These are phyloP conservation scores for Psephotus haematonotus DNA, from an alignment of 2,113 vertebrate genomes.

Conservation along the genomic window DNA sequence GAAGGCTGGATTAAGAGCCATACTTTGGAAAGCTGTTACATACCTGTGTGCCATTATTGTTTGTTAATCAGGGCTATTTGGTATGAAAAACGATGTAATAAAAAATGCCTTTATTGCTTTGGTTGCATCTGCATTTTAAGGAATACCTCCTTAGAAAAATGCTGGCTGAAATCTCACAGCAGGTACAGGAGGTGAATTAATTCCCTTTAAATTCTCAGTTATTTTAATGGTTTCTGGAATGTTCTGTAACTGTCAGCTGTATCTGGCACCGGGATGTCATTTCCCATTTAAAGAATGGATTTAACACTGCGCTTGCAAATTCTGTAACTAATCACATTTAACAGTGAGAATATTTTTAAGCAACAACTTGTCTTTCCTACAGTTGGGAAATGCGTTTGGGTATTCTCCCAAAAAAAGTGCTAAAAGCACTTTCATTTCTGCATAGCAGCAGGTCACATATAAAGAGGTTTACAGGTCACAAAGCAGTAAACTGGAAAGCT, in stretches of 20 bases:
- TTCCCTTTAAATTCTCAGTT: neutral
- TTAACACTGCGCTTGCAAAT: slow-evolving; percentile 19
- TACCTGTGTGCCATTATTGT: neutral
- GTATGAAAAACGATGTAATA: neutral
- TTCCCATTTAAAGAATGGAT: slow-evolving; percentile 18
- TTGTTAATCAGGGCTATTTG: neutral
- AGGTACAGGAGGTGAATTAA: neutral
- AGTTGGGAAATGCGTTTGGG: slow-evolving; percentile 46
- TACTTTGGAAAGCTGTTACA: neutral
- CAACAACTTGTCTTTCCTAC: neutral
- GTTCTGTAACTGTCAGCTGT: neutral
- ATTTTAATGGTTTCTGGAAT: neutral
- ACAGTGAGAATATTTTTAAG: slow-evolving; percentile 5
- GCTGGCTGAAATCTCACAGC: neutral
- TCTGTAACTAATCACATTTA: slow-evolving; percentile 29
- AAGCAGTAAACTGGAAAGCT: neutral
- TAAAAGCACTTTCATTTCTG: slow-evolving; percentile 45
- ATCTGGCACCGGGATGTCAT: slow-evolving; percentile 11
- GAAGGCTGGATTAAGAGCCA: neutral
- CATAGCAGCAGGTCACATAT: slow-evolving; percentile 31
- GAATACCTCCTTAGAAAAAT: neutral
- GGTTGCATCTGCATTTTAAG: neutral
- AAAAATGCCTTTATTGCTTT: neutral
- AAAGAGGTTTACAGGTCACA: neutral
- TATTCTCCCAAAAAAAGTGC: too few relatives aligned